Base-by-base conservation (phyloP, 1,140 invertebrate species). In the Caerostris darwini region DNA sequence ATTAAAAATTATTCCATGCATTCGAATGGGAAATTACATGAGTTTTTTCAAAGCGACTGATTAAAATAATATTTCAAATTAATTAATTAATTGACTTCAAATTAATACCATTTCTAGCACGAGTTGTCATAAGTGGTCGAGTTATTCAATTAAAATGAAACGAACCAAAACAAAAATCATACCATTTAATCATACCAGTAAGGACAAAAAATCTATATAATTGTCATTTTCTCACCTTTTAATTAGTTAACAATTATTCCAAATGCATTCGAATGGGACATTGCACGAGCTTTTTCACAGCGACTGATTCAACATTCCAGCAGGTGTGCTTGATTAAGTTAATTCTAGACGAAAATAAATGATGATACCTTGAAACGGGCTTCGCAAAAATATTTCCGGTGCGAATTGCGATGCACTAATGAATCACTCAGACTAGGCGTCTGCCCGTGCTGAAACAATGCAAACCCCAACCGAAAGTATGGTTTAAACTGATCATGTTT, bases 281-380 rank as follows among this genome's bases (percentile, higher is more conserved):
- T 34, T 6, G 58, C 50, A 57, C 53, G 7, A 54, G 64, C 19
- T 53, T 53, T 53, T 7, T 4, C 34, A 17, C 7, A 56, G 53
- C 90, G 5, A 92, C 90, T 92, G 90, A 85, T 92, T 92, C 69
- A 92, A 85, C 82, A 92, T 14, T 57, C 71, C 19, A 67, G 69
- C 90, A 92, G 90, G 90, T 85, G 90, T 69, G 90, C 90, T 67
- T 92, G 90, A 92, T 92, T 92, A 67, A 17, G 50, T 69, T 92
- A 85, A 92, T 92, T 92, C 61, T 81, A 85, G 53, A 92, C 61
- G 53, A 85, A 69, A 85, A 92, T 69, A 85, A 92, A 67, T 69
- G 19, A 85, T 50, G 81, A 57, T n/a, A 58, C 7, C 50, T 17
- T 85, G 83, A 54, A 85, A 58, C 82, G 34, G 34, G 82, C 57